Base-by-base conservation (phyloP, 2,113 vertebrate species). In the Sorex araneus region DNA sequence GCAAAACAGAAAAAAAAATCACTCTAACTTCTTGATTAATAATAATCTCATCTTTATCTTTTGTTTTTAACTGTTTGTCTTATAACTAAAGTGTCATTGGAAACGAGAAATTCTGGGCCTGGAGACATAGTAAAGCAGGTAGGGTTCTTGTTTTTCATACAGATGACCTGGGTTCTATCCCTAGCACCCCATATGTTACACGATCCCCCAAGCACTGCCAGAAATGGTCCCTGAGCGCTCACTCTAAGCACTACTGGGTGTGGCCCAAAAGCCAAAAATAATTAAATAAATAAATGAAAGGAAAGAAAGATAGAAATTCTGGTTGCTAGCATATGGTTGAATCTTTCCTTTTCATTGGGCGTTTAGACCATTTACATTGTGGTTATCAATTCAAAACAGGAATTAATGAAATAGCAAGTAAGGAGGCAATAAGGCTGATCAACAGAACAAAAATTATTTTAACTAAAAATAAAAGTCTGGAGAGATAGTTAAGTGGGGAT, bases 391-490 rank as follows among this genome's bases (percentile, higher is more conserved):
- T 30, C 84, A 21, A 28, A 87, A 15, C 2, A 87, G 40, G 47
- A 70, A 57, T 57, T 80, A 87, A 47, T 84, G 50, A 91, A 91
- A 81, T 43, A 80, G 21, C 86, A 83, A 54, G 7, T 34, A 84
- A 92, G 64, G 32, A 92, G 69, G 21, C 47, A 80, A 57, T 47
- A 80, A 54, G 4, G 40, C 64, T 5, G 40, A 84, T 70, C 27
- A 66, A 67, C 13, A 74, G 34, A 85, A 45, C 6, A 84, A 78
- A 89, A 85, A 25, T n/a, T 76, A 13, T 25, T 64, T 85, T 92
- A 75, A 84, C 60, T 60, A 77, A 40, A 40, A 40, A 40, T 40
- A 40, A 40, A 40, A 40, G 40, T 40, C 40, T 7, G 40, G 40
- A 40, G 40, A 4, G 40, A 40, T 40, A 40, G 40, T 7, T 4